phyloP scores from a whole-genome alignment of 2,888 invertebrate species.

The Hypsopygia costalis region DNA sequence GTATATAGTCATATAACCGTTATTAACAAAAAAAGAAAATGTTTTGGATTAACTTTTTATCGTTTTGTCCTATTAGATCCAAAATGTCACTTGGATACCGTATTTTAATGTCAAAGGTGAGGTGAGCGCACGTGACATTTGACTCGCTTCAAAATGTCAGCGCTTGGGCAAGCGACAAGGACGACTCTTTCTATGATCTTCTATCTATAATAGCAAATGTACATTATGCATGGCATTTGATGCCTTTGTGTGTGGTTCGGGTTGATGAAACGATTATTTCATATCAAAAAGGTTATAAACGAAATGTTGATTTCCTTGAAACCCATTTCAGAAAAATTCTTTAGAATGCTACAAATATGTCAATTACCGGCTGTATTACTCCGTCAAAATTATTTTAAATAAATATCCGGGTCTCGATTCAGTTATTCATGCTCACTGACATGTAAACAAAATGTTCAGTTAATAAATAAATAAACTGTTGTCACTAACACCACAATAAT shows the following conservation, averaged over 20 bases:
- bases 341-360: too few relatives aligned
- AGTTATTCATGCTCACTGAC: too few relatives aligned
- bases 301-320: constrained; percentile 72
- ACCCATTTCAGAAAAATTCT: constrained; percentile 46
- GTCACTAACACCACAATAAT: too few relatives aligned
- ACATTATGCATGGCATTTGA: constrained; percentile 74
- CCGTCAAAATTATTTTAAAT: too few relatives aligned
- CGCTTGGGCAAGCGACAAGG: constrained; percentile 76
- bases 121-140: constrained; percentile 74
- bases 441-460: too few relatives aligned
- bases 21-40: too few relatives aligned
- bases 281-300: constrained; percentile 58
- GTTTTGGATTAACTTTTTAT: constrained; percentile 4
- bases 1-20: too few relatives aligned
- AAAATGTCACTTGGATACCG: constrained; percentile 58
- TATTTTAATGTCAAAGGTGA: constrained; percentile 67
- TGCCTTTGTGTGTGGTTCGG: constrained; percentile 53
- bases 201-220: constrained; percentile 54
- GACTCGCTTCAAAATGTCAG: constrained; percentile 73
- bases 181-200: constrained; percentile 75
- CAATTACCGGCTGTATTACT: too few relatives aligned
- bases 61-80: constrained; percentile 43
- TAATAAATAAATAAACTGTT: too few relatives aligned
- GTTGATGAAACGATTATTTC: constrained; percentile 67
- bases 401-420: too few relatives aligned